These are phyloP conservation scores for Volucella inanis DNA, from an alignment of 2,888 invertebrate species.

Conservation along the genomic window DNA sequence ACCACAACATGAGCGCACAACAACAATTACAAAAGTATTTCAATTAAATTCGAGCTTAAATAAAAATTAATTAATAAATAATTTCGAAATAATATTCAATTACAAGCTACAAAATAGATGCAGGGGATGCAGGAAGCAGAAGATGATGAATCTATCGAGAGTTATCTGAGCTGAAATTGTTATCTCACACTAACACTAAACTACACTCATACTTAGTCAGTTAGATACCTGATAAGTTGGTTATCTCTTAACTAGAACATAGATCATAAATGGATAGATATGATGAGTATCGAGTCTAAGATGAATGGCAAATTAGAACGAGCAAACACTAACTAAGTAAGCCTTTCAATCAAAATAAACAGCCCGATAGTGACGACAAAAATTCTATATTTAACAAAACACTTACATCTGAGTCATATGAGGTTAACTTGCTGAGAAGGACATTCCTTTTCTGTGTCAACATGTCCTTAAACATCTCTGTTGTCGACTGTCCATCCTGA, in stretches of 20 bases:
- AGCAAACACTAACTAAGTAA: constrained; percentile 49
- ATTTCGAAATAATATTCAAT: constrained; percentile 58
- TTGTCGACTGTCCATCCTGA: constrained; percentile 89
- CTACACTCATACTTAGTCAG: neutral
- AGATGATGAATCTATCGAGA: constrained; percentile 46
- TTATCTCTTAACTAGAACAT: constrained; percentile 21
- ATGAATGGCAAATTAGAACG: constrained; percentile 28
- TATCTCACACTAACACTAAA: neutral
- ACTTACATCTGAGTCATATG: constrained; percentile 95
- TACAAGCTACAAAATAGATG: constrained; percentile 55
- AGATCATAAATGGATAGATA: constrained; percentile 45
- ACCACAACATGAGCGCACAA: constrained; percentile 1
- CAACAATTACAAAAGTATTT: constrained; percentile 35
- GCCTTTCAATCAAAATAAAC: constrained; percentile 40
- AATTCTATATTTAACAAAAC: neutral
- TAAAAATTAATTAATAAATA: constrained; percentile 10
- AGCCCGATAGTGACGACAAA: constrained; percentile 9
- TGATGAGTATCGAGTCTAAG: constrained; percentile 11
- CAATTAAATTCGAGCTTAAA: neutral
- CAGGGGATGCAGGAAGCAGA: constrained; percentile 66
- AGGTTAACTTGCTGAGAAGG: constrained; percentile 92
- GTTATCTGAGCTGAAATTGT: constrained; percentile 19
- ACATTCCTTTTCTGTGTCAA: constrained; percentile 95
- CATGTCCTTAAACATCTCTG: constrained; percentile 97
- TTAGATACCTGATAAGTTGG: neutral